Base-by-base conservation (phyloP, 2,797 vertebrate species). In the Silurus lanzhouensis region DNA sequence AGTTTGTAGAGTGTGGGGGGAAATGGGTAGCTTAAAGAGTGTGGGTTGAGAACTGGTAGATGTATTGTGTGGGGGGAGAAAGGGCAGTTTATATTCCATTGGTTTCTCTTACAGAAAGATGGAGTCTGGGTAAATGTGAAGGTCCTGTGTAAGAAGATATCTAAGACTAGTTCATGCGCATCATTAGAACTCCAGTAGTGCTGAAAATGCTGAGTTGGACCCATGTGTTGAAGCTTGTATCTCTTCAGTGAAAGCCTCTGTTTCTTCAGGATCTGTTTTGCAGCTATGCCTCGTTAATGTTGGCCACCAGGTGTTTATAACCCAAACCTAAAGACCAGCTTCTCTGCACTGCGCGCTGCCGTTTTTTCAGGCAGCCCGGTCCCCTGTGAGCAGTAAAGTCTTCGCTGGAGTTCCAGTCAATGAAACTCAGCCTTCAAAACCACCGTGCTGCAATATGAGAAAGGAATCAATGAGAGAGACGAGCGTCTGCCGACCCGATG, bases 231-330 rank as follows among this genome's bases (percentile, higher is more conserved):
- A 5, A 76, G 52, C 52, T 19, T 58, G 15, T 17, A 19, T 25
- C 3, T 20, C 1, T 58, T 5, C 48, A 46, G 44, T 71, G 20
- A 46, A 71, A 71, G 20, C 38, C 20, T 46, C 70, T 25, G 46
- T 86, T 84, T 86, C 83, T 88, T 46, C 15, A 81, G 71, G 82
- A 22, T 60, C 83, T 76, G 78, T 89, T 87, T 83, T 64, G 84
- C 85, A 86, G 57, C 64, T 81, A 74, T 83, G 63, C 81, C 81
- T 87, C 48, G 46, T 80, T 84, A 85, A 90, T 86, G 82, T 83
- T 52, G 68, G 88, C 79, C 58, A 85, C 83, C 88, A 71, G 13
- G 85, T 90, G 88, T 92, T 85, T 90, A 91, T 87, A 89, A 83
- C 90, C 78, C 15, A 82, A 84, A 57, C 61, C 55, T 79, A 25